Conservation (phyloP, 2,113 vertebrate species). For the Brevimyrus niger region DNA sequence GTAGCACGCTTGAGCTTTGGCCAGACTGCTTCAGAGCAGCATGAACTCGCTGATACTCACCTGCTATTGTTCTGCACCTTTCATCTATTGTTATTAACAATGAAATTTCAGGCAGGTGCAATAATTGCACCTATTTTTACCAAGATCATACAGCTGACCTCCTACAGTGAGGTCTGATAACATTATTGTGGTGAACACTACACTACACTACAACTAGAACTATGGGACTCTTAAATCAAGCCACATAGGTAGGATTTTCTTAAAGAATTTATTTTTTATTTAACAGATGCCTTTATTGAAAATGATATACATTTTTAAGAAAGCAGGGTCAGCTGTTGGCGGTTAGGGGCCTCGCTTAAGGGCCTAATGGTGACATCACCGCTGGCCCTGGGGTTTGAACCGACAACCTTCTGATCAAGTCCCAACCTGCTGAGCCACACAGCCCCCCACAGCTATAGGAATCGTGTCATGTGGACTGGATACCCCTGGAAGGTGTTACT, state of each 20-base stretch:
- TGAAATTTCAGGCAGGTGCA: not conserved
- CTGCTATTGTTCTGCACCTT: not conserved
- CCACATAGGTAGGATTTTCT: not conserved
- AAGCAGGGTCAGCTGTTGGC: not conserved
- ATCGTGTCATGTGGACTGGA: not conserved
- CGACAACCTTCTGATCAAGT: not conserved
- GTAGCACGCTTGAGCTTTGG: slow-evolving; percentile 10
- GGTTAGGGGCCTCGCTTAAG: not conserved
- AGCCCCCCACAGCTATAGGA: not conserved
- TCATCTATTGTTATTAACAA: not conserved
- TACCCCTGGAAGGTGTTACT: not conserved
- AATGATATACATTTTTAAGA: not conserved
- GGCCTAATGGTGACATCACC: not conserved
- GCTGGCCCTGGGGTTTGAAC: not conserved
- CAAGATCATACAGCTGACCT: not conserved
- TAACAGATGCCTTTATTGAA: not conserved
- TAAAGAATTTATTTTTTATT: not conserved
- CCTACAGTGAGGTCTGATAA: not conserved
- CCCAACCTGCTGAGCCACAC: not conserved
- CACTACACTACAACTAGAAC: too few species aligned
- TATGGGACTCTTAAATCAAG: not conserved
- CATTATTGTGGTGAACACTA: slow-evolving; percentile 1
- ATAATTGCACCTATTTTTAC: not conserved
- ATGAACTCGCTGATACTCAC: slow-evolving; percentile 17
- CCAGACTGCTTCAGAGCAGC: slow-evolving; percentile 9